A percentile compares a stretch with the other conserved stretches of the same genome.
phyloP scores from a whole-genome alignment of 53 echinoderm and acorn worm species.

The Hippasteria phrygiana region DNA sequence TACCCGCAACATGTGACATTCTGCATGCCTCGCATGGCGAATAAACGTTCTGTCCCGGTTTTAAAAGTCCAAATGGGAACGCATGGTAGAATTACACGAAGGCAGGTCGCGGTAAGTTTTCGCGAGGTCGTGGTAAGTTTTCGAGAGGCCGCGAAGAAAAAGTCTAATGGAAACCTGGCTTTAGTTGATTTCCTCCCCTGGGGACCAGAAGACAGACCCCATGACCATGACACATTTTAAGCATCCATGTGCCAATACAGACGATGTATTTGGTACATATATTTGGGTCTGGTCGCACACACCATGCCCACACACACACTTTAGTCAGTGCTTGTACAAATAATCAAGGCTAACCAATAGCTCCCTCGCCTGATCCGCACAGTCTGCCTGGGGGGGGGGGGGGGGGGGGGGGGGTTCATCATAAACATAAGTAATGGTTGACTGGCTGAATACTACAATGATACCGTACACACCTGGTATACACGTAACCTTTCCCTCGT shows the following conservation, averaged over 20 bases:
- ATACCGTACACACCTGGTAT: constrained; percentile 36
- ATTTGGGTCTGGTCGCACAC: background rate
- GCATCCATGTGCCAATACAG: background rate
- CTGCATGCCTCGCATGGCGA: too few species aligned
- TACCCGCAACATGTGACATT: too few species aligned
- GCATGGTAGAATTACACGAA: too few species aligned
- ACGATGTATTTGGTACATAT: background rate
- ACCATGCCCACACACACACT: constrained; percentile 11
- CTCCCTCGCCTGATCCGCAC: background rate
- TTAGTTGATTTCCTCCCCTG: background rate
- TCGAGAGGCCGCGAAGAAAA: too few species aligned
- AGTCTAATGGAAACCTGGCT: too few species aligned
- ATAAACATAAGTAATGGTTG: constrained; percentile 22
- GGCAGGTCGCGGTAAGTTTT: too few species aligned
- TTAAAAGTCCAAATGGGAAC: too few species aligned
- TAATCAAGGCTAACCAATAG: constrained; percentile 1
- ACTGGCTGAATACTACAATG: background rate
- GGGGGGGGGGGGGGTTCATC: too few species aligned
- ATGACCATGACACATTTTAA: background rate
- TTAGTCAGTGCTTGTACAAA: constrained; percentile 19
- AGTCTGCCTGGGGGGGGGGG: background rate
- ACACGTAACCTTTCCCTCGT: constrained; percentile 31
- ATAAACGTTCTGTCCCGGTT: too few species aligned
- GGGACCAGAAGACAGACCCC: background rate
- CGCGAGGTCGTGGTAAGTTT: too few species aligned